These are phyloP conservation scores for Astreopora myriophthalma DNA, from an alignment of 64 coral and sea anemone species.

Conservation along the genomic window DNA sequence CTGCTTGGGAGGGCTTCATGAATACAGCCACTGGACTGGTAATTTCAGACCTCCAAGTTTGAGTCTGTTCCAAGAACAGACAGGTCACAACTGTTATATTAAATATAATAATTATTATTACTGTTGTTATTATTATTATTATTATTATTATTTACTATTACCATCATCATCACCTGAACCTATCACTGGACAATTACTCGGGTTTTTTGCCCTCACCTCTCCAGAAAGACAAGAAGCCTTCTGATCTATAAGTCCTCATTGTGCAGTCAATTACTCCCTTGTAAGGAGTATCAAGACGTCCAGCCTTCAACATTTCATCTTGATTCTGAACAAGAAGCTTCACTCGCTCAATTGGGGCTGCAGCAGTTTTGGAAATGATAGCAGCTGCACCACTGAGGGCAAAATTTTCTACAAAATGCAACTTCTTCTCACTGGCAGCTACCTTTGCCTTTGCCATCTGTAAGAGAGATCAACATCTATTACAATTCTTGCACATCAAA, in stretches of 20 bases:
- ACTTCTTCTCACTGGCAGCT: slow-evolving; percentile 66
- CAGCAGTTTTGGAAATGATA: slow-evolving; percentile 96
- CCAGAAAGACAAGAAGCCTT: slow-evolving; percentile 91
- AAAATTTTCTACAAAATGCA: slow-evolving; percentile 97
- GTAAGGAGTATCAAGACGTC: slow-evolving; percentile 81
- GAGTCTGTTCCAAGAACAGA: no score
- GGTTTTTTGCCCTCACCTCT: slow-evolving; percentile 62
- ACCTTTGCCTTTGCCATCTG: slow-evolving; percentile 48
- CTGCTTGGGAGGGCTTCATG: no score
- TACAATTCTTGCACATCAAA: neutral
- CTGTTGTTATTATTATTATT: no score
- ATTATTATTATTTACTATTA: no score
- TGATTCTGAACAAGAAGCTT: slow-evolving; percentile 99
- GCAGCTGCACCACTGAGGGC: slow-evolving; percentile 96
- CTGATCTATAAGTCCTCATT: slow-evolving; percentile 75
- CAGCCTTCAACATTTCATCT: slow-evolving; percentile 98
- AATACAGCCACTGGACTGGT: no score
- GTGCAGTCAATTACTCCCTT: slow-evolving; percentile 96
- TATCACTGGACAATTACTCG: no score
- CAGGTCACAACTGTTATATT: no score
- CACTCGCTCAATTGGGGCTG: slow-evolving; percentile 97
- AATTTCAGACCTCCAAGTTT: no score
- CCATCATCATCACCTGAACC: no score
- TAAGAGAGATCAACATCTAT: neutral
- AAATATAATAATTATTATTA: no score